Conservation (phyloP, 2,888 invertebrate genomes). For the Meiosimyza platycephala region DNA sequence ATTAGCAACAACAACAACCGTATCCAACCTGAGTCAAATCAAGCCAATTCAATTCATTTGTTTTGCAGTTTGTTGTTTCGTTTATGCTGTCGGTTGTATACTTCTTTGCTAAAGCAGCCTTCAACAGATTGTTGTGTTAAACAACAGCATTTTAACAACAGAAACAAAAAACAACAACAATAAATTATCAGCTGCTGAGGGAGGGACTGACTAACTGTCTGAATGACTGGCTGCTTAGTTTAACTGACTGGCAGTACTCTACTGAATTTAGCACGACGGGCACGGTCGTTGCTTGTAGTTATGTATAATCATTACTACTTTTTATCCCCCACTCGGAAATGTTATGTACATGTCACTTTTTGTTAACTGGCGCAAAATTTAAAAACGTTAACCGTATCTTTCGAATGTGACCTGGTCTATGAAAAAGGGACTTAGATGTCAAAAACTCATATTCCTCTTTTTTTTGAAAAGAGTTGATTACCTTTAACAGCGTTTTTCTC, state of each 20-base stretch:
- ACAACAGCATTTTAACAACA: not conserved
- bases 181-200: conserved; percentile 33
- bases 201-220: not conserved
- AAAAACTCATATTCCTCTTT: no score
- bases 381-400: no score
- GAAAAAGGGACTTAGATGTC: no score
- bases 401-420: no score
- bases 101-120: conserved; percentile 1
- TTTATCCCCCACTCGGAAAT: no score
- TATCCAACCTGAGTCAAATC: conserved; percentile 24
- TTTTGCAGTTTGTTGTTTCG: conserved; percentile 5
- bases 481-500: no score
- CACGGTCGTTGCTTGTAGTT: conserved; percentile 10
- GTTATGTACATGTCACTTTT: no score
- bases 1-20: conserved; percentile 35
- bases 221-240: not conserved
- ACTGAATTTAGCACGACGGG: not conserved
- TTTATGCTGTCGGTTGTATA: not conserved
- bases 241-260: no score
- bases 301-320: no score
- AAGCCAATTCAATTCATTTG: conserved; percentile 29
- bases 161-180: not conserved
- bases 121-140: conserved; percentile 10
- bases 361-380: no score
- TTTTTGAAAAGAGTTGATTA: no score